Conservation (phyloP, 1,140 invertebrate genomes). For the Anthonomus grandis region DNA sequence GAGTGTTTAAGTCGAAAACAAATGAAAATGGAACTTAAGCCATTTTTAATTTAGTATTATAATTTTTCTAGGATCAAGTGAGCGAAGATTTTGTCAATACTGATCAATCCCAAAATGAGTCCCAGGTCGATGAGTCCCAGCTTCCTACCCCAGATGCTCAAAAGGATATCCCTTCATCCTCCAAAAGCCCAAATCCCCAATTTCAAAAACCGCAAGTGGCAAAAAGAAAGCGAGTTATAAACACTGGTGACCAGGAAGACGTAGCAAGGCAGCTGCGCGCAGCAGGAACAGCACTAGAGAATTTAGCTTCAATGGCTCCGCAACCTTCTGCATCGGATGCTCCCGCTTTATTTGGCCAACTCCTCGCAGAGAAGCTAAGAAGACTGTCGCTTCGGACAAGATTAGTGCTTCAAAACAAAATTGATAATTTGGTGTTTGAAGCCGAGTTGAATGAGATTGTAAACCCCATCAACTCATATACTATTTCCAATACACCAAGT, state of each 20-base stretch:
- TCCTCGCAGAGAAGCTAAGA: conserved; percentile 2
- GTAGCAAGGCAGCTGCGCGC: not conserved
- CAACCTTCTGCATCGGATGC: conserved; percentile 1
- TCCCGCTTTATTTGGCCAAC: conserved; percentile 2
- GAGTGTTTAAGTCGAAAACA: too few species aligned
- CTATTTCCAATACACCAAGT: too few species aligned
- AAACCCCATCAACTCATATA: too few species aligned
- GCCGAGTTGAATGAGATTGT: conserved; percentile 1
- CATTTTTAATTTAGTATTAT: too few species aligned
- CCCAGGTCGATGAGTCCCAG: not conserved
- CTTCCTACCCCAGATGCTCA: not conserved
- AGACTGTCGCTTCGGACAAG: conserved; percentile 4
- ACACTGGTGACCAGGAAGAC: not conserved
- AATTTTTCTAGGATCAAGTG: not conserved
- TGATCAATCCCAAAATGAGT: not conserved
- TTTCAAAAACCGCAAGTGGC: not conserved
- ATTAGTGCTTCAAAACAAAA: conserved; percentile 7
- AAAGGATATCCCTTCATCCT: not conserved
- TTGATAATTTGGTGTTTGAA: conserved; percentile 17
- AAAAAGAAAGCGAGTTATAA: not conserved
- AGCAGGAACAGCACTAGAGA: not conserved
- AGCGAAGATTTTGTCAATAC: not conserved
- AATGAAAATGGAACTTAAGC: too few species aligned
- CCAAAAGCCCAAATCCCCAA: not conserved
- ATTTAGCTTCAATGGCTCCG: not conserved